Base-by-base conservation (phyloP, 2,888 invertebrate species). In the Drosophila nr. medialis region DNA sequence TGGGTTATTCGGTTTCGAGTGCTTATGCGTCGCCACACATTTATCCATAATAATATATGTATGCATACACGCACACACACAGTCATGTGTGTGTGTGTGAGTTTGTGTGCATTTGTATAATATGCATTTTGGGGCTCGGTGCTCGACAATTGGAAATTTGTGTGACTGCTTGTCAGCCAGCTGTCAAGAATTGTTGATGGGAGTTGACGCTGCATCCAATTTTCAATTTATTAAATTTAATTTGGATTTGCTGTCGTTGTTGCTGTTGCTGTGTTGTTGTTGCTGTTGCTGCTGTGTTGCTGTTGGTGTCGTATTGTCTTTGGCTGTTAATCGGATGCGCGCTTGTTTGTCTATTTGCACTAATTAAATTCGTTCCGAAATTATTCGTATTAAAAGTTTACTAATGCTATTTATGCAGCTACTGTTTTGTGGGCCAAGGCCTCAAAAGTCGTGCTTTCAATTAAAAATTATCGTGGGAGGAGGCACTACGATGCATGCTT, bases 301-400 rank as follows among this genome's bases (percentile, higher is more conserved):
- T 32, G 24, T 24, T 58, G 38, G 13, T 40, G 40, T 50, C 30
- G 29, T 42, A 36, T 49, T 54, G 53, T 29, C 40, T 4, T 21
- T 32, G 27, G 27, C 13, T 50, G 36, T 55, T 59, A 38, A 34
- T 60, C 54, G 54, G 69, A 63, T 69, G 62, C 66, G 67, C 45
- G 38, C 65, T 29, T 67, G 55, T 67, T 56, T 64, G 64, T 71
- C 65, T 72, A 69, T 80, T 71, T 80, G 61, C 76, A 83, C 83
- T 80, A 80, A 80, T 80, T 83, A 80, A 80, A 80, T 83, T 80
- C 80, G 76, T 73, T 65, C 67, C 62, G 56, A 83, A 80, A 83
- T 68, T 83, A 83, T 80, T 83, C 83, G 80, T 76, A 80, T 80
- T 80, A 80, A 83, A 80, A 80, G 83, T 83, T 80, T 83, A 80